Base-by-base conservation (phyloP, 2,797 vertebrate species). In the Glossophaga mutica region DNA sequence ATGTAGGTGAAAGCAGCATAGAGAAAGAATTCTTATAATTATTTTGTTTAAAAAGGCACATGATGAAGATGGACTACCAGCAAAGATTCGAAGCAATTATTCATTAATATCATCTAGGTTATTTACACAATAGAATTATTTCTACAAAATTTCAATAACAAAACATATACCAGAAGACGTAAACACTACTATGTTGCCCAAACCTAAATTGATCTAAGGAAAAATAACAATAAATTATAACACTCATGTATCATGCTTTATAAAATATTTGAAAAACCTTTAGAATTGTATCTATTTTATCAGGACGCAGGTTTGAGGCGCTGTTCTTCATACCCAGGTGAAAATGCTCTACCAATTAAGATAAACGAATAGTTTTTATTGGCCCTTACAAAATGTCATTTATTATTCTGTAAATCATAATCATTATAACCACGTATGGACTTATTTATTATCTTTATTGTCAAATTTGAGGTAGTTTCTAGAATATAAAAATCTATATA, bases 151-250 rank as follows among this genome's bases (percentile, higher is more conserved):
- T 77, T 83, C 62, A 19, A 29, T 87, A 97, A 86, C 44, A 97
- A 96, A 98, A 95, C 91, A 96, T 82, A 94, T 96, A 95, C 90
- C 34, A 67, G 81, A 97, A 97, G 65, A 96, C 92, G 67, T 96
- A 97, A 97, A 96, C 12, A 68, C 81, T 96, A 91, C 94, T 79
- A 92, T 94, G 39, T 95, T 97, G 46, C 15, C 90, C 65, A 50
- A 94, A 42, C 86, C 90, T 98, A 97, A 98, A 97, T 96, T 98
- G 97, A 98, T 97, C 96, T 96, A 96, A 94, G 94, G 82, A 96
- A 97, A 98, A 97, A 97, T 94, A 97, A 93, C 81, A 93, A 96
- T 76, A 87, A 74, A 12, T 98, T 97, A 94, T 95, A 97, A 86
- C 97, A 95, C 97, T 95, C 62, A 62, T 95, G 76, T 95, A 95